phyloP scores from a whole-genome alignment of 2,888 invertebrate genomes.

The Tetranychus truncatus region DNA sequence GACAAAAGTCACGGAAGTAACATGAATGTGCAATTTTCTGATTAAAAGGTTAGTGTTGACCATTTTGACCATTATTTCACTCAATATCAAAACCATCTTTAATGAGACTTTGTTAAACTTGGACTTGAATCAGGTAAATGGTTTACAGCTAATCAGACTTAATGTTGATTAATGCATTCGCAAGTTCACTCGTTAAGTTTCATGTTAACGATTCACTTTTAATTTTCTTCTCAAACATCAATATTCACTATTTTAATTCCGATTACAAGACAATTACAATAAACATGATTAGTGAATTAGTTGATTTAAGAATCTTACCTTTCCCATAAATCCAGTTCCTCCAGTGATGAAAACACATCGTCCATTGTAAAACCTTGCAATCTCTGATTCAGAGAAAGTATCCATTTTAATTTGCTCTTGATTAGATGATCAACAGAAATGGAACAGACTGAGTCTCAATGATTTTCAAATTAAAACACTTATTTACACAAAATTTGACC shows the following conservation, averaged over 20 bases:
- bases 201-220: too few relatives aligned
- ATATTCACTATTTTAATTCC: too few relatives aligned
- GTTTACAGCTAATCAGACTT: too few relatives aligned
- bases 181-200: too few relatives aligned
- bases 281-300: not conserved
- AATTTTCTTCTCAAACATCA: too few relatives aligned
- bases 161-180: too few relatives aligned
- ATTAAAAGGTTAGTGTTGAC: not conserved
- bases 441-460: not conserved
- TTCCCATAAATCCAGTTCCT: conserved; percentile 78
- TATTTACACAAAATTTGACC: too few relatives aligned
- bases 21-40: not conserved
- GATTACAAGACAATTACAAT: too few relatives aligned
- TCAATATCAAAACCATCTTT: not conserved
- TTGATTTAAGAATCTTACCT: conserved; percentile 38
- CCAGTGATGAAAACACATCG: conserved; percentile 73
- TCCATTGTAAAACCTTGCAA: conserved; percentile 25
- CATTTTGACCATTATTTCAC: too few relatives aligned
- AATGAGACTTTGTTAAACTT: not conserved
- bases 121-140: not conserved
- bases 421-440: not conserved
- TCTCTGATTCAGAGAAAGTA: conserved; percentile 13
- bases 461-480: too few relatives aligned
- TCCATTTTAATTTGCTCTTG: not conserved
- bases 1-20: not conserved